These are phyloP conservation scores for Anthrax anthrax DNA, from an alignment of 2,888 invertebrate species.

Conservation along the genomic window DNA sequence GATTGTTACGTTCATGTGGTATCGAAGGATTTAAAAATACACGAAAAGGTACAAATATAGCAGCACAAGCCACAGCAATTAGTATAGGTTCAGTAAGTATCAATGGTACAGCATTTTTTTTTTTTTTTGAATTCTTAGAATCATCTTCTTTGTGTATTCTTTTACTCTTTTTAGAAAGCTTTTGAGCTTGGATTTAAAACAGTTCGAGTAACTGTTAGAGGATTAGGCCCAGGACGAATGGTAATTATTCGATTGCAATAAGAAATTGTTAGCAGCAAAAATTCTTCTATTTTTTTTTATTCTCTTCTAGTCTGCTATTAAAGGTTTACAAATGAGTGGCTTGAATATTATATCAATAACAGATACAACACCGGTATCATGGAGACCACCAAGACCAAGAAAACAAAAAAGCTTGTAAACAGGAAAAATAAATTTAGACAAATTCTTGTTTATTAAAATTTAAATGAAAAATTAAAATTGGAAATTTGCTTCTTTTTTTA, in stretches of 20 bases:
- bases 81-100: slow-evolving; percentile 54
- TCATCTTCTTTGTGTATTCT: slow-evolving; percentile 6
- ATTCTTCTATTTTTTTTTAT: slow-evolving; percentile 5
- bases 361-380: slow-evolving; percentile 76
- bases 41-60: slow-evolving; percentile 90
- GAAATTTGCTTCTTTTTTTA: too few species aligned
- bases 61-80: slow-evolving; percentile 88
- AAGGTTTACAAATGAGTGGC: slow-evolving; percentile 87
- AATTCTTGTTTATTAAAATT: too few species aligned
- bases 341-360: slow-evolving; percentile 81
- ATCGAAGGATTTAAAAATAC: slow-evolving; percentile 91
- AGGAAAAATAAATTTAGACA: too few species aligned
- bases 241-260: slow-evolving; percentile 47
- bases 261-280: too few species aligned
- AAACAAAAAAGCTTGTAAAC: slow-evolving; percentile 40
- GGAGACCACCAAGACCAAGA: slow-evolving; percentile 66
- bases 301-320: slow-evolving; percentile 69
- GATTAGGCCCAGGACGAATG: slow-evolving; percentile 81
- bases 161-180: slow-evolving; percentile 47
- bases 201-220: slow-evolving; percentile 62
- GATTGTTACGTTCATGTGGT: slow-evolving; percentile 62
- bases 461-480: too few species aligned
- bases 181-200: slow-evolving; percentile 57
- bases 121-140: neutral
- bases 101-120: slow-evolving; percentile 1